Base-by-base conservation (phyloP, 2,797 vertebrate species). In the Poecile montanus region DNA sequence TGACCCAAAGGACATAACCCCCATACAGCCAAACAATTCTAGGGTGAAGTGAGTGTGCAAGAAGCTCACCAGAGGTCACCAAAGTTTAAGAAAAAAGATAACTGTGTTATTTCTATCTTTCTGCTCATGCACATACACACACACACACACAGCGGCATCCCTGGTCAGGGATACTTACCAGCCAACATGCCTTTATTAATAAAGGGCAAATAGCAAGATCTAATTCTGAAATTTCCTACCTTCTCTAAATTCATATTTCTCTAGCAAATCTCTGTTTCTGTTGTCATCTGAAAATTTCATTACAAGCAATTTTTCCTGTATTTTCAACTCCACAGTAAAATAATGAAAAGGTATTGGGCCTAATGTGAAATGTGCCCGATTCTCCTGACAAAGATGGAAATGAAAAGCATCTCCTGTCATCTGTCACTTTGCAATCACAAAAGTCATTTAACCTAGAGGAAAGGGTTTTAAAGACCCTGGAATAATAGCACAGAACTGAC, bases 71-170 rank as follows among this genome's bases (percentile, higher is more conserved):
- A 85, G 45, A 62, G 26, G 45, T 71, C 68, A 79, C 15, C 9
- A 66, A 48, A 1, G 1, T 66, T 72, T 61, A 61, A 75, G 5
- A 57, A 48, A 54, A 86, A 38, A 32, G 9, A 65, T 20, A 81
- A 45, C 8, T 18, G 0, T 27, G 4, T 44, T 63, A 66, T 53
- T 62, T 91, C 53, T 50, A 3, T 36, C 13, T 38, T 45, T 50
- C 9, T 57, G 26, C 3, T 5, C 3, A 3, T 5, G 4, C 5
- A 15, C 10, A 11, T 4, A 25, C 5, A 25, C 2, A 29, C 18
- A 42, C 18, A 42, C 15, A 30, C 6, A 30, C 1, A 36, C 8
- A 47, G 16, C 51, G 23, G 7, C 8, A 32, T 3, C 12, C 13
- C 11, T 14, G 18, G 12, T 50, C 38, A 48, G 47, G 14, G 15